phyloP scores from a whole-genome alignment of 2,113 vertebrate genomes.

The Amphiprion percula region DNA sequence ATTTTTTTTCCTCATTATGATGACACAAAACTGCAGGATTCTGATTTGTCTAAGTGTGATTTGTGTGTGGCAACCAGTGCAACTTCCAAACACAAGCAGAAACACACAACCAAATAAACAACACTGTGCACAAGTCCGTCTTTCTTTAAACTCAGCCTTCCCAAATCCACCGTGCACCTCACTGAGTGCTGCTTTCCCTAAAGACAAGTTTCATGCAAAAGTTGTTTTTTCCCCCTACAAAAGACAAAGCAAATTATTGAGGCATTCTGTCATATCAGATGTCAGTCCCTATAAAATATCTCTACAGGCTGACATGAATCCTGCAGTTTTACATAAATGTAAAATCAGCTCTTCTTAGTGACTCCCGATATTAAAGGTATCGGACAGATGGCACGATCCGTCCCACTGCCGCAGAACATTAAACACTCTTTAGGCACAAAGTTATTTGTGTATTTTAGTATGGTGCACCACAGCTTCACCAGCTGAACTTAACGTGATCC shows the following conservation, averaged over 20 bases:
- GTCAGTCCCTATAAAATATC: neutral
- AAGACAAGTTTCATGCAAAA: neutral
- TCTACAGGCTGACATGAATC: neutral
- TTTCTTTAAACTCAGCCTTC: constrained; percentile 22
- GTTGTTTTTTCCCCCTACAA: constrained; percentile 2
- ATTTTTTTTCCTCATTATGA: neutral
- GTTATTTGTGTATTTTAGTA: constrained; percentile 45
- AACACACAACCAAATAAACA: constrained; percentile 43
- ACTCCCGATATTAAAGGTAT: neutral
- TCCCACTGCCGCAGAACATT: neutral
- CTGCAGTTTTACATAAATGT: neutral
- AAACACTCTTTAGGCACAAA: neutral
- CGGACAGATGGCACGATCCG: neutral
- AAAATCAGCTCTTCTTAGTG: neutral
- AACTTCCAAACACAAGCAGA: constrained; percentile 3
- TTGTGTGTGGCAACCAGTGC: neutral
- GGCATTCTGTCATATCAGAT: neutral
- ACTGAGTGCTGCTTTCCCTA: neutral
- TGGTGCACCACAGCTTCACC: constrained; percentile 15
- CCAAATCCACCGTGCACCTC: constrained; percentile 3
- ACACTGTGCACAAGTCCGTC: constrained; percentile 5
- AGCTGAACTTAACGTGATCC: constrained; percentile 32
- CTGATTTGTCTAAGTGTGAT: constrained; percentile 10
- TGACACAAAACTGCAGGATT: neutral
- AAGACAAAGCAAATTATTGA: constrained; percentile 1